Percentiles rank a stretch among this genome's conserved stretches.
Conservation (phyloP, 2,113 vertebrate species). For the Cyphomyrus discorhynchus region DNA sequence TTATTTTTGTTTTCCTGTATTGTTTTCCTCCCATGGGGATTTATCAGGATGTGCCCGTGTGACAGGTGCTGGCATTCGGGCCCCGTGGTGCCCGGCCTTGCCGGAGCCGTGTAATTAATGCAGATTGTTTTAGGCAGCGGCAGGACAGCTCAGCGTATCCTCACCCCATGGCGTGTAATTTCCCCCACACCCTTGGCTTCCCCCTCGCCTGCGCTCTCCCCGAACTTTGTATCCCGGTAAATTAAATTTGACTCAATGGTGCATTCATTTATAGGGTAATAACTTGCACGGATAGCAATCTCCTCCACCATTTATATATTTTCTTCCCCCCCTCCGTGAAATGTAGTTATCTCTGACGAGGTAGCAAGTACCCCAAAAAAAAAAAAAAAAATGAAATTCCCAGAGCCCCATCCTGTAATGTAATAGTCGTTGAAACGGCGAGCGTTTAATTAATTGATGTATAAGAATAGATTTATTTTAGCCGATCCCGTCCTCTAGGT, state of each 20-base stretch:
- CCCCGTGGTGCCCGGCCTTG: not conserved
- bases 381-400: conserved; percentile 7
- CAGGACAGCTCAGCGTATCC: not conserved
- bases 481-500: not conserved
- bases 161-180: conserved; percentile 14
- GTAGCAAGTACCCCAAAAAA: not conserved
- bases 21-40: not conserved
- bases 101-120: conserved; percentile 21
- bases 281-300: conserved; percentile 9
- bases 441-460: conserved; percentile 24
- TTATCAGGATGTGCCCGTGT: conserved; percentile 6
- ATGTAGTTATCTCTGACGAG: conserved; percentile 21
- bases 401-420: conserved; percentile 16
- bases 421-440: conserved; percentile 15
- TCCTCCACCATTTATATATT: not conserved
- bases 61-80: not conserved
- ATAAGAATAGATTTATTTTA: conserved; percentile 17
- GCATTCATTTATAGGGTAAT: conserved; percentile 20
- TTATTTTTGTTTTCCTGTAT: not conserved
- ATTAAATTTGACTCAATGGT: conserved; percentile 22
- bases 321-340: not conserved
- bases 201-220: not conserved
- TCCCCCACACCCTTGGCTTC: conserved; percentile 11
- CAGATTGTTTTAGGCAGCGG: conserved; percentile 4
- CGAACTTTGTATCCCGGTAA: not conserved